Conservation (phyloP, 2,113 vertebrate species). For the Calcarius ornatus region DNA sequence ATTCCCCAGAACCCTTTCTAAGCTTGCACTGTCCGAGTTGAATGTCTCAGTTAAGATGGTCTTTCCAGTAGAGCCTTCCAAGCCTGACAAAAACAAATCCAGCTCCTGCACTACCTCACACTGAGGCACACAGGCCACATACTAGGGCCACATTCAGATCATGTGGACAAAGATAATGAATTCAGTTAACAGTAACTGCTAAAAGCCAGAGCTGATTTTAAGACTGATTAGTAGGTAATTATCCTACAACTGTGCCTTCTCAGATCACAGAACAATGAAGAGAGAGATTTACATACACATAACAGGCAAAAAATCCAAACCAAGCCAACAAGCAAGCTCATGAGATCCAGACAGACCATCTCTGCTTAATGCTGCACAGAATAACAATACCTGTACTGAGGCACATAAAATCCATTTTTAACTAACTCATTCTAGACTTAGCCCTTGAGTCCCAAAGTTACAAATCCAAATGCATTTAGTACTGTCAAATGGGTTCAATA, state of each 20-base stretch:
- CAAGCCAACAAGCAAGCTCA: background rate
- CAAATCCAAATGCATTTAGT: background rate
- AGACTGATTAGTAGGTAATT: background rate
- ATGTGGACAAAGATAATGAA: background rate
- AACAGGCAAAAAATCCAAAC: background rate
- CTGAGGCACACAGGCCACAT: background rate
- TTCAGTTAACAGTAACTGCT: background rate
- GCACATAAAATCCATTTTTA: conserved; percentile 1
- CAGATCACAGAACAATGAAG: background rate
- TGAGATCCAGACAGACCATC: background rate
- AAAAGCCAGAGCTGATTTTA: background rate
- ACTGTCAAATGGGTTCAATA: conserved; percentile 30
- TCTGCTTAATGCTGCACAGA: background rate
- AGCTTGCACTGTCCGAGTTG: rapidly evolving
- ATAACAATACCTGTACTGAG: background rate
- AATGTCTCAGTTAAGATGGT: rapidly evolving
- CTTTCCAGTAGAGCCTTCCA: background rate
- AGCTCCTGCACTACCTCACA: background rate
- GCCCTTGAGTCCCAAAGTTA: background rate
- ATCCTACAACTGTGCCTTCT: background rate
- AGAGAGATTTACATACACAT: background rate
- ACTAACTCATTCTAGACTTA: background rate
- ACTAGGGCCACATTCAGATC: background rate
- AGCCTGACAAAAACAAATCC: background rate
- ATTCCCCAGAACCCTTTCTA: background rate